Evolutionary conservation across 2,113 vertebrate species (phyloP), one percentile per base, ranked within the genome.

Genomic region (Petromus typicus): DNA sequence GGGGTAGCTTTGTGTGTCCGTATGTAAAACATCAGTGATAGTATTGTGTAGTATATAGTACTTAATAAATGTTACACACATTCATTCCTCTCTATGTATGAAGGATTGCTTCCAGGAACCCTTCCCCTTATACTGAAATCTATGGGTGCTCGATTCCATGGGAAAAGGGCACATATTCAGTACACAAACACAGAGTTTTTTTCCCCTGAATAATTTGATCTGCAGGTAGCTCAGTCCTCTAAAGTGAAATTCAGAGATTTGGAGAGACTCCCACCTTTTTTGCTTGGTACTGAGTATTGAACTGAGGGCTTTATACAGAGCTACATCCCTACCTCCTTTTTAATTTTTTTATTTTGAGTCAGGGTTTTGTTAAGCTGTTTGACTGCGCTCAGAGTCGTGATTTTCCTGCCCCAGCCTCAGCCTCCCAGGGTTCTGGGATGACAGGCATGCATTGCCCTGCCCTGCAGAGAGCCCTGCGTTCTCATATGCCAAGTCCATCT

Each of bases 11-110:
- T 30, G 17, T 67, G 84, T 34, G 85, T 23, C 54, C 17, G 0
- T 4, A 2, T 66, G 7, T 3, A 43, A 66, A 84, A 34, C 37
- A 51, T 22, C 45, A 48, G 43, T 45, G 66, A 6, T 67, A 8
- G 10, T 6, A 2, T 14, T 57, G 1, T 20, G 0, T 67, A 23
- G 20, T 56, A 2, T 12, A 1, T 67, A 23, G 20, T n/a, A 34
- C 34, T 45, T 32, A 66, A 12, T 66, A 34, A 83, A 75, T 34
- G 16, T 81, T 22, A 4, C 1, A 34, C 5, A 5, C 45, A 40
- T 9, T 79, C 32, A 48, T 59, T n/a, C 25, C 34, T 61, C 45
- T 2, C 1, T 87, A 34, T 87, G 40, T 63, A n/a, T n/a, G 12
- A 8, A 64, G 23, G 25, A 45, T 48, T 79, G 40, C 54, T 51